Base-by-base conservation (phyloP, 2,113 vertebrate species). In the Micronycteris hirsuta region DNA sequence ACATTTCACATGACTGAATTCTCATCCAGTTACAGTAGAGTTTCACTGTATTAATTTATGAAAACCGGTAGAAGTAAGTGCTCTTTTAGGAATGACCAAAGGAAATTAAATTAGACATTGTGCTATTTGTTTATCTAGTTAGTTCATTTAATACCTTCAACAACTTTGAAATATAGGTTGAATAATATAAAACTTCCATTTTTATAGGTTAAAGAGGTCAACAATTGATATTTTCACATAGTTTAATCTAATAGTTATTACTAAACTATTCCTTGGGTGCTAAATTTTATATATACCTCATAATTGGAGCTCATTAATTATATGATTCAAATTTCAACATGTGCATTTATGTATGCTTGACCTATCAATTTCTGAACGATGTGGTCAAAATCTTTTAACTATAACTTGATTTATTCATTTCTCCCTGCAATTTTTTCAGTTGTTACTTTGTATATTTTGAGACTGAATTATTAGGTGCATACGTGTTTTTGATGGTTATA, bases 381-480 rank as follows among this genome's bases (percentile, higher is more conserved):
- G 5, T 49, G 11, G 54, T 81, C 67, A 92, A 52, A 80, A 86
- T 73, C 28, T 84, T 71, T 86, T 7, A 71, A 82, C 33, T 20
- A 8, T 61, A 74, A 58, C 33, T 47, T 86, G 41, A 85, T 80
- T 68, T 87, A 68, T 15, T 49, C 31, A 43, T 61, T 96, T 91
- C 38, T 80, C 5, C 5, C 28, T 33, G 26, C 5, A 45, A 7
- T 36, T 61, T 54, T 61, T 65, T 31, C 49, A 56, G n/a, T 82
- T 86, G 61, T 67, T 91, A 17, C 47, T 73, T 90, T 91, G 82
- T 89, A 47, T 85, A 73, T 88, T 67, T 93, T 67, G 67, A 90
- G 56, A 15, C 16, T 85, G 11, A 63, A 54, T 86, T 88, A 31
- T 81, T 81, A 67, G 56, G 67, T 58, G 28, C 56, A 49, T 86